These are phyloP conservation scores for Volucella inanis DNA, from an alignment of 2,888 invertebrate genomes.

Conservation along the genomic window DNA sequence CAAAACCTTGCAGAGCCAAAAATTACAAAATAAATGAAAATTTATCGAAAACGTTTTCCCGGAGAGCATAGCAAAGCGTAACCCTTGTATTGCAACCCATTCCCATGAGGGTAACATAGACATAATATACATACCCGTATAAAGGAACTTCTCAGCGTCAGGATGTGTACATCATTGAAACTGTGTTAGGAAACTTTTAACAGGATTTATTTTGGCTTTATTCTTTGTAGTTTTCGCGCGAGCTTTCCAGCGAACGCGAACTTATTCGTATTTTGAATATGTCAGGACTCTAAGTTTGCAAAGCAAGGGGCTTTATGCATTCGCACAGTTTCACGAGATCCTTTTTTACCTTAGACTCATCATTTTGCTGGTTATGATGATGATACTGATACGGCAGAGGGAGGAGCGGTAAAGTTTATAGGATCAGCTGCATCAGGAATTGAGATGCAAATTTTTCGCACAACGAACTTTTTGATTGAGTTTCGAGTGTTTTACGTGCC, in stretches of 20 bases:
- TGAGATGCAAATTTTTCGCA: conserved; percentile 56
- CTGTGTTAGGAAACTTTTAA: conserved; percentile 71
- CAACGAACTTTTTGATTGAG: conserved; percentile 64
- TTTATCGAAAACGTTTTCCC: conserved; percentile 70
- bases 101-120: conserved; percentile 26
- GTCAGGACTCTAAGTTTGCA: conserved; percentile 62
- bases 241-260: conserved; percentile 27
- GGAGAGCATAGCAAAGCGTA: conserved; percentile 18
- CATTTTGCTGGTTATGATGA: conserved; percentile 5
- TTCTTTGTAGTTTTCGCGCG: conserved; percentile 10
- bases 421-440: conserved; percentile 61
- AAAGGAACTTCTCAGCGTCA: not conserved
- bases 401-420: conserved; percentile 42
- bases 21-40: conserved; percentile 73
- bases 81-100: conserved; percentile 22
- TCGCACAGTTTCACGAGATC: conserved; percentile 45
- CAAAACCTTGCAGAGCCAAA: conserved; percentile 41
- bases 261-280: conserved; percentile 70
- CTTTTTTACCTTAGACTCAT: conserved; percentile 20
- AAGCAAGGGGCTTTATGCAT: conserved; percentile 46
- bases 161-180: conserved; percentile 63
- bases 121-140: conserved; percentile 2
- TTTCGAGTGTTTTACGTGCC: conserved; percentile 57
- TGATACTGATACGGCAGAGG: conserved; percentile 2
- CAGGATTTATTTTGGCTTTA: conserved; percentile 48